phyloP scores from a whole-genome alignment of 1,140 invertebrate species.

The Calephelis nemesis region DNA sequence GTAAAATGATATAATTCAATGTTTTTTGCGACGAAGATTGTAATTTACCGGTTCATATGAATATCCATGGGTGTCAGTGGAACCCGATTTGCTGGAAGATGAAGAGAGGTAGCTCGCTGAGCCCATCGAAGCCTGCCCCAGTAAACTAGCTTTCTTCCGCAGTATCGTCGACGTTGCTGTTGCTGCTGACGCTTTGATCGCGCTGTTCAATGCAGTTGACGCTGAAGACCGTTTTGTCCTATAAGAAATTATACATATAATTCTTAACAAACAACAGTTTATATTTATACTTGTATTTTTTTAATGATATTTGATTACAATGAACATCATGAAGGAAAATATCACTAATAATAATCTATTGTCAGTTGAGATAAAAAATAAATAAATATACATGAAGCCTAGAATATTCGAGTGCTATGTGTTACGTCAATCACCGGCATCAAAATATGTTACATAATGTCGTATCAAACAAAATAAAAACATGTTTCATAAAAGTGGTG shows the following conservation, averaged over 20 bases:
- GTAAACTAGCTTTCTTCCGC: slow-evolving; percentile 79
- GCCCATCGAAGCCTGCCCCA: slow-evolving; percentile 77
- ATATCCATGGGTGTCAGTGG: slow-evolving; percentile 62
- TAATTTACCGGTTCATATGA: slow-evolving; percentile 60
- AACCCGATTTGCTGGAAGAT: slow-evolving; percentile 79
- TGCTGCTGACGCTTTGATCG: slow-evolving; percentile 53
- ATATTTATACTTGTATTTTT: not conserved
- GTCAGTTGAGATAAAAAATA: too few species aligned
- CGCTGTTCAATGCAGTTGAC: slow-evolving; percentile 31
- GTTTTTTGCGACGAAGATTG: slow-evolving; percentile 34
- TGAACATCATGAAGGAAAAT: too few species aligned
- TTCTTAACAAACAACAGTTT: not conserved
- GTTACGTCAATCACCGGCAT: too few species aligned
- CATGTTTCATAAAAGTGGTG: too few species aligned
- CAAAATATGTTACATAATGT: too few species aligned
- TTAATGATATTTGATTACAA: not conserved
- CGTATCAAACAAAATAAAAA: too few species aligned
- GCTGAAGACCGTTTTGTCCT: slow-evolving; percentile 70
- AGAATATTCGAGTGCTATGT: too few species aligned
- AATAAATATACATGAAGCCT: too few species aligned
- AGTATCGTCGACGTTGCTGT: slow-evolving; percentile 78
- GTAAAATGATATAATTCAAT: too few species aligned
- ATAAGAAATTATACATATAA: not conserved
- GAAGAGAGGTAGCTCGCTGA: slow-evolving; percentile 78
- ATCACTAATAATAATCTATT: too few species aligned